A percentile compares a stretch with the other conserved stretches of the same genome.
Conservation (phyloP, 1,140 invertebrate species). For the Drosophila orosa region DNA sequence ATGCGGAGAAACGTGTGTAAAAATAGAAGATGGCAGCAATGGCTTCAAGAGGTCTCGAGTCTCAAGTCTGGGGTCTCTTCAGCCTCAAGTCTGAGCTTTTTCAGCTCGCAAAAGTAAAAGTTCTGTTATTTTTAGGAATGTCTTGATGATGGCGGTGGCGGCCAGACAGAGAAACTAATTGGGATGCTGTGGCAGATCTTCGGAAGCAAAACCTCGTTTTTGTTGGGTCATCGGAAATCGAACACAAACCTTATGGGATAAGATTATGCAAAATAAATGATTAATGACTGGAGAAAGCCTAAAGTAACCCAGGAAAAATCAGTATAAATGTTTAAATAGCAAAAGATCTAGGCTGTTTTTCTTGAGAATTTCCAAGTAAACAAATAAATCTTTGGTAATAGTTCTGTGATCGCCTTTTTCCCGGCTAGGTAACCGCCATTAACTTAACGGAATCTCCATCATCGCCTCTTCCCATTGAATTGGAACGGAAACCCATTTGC, state of each 20-base stretch:
- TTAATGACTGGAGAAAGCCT: constrained; percentile 11
- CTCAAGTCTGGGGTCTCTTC: constrained; percentile 7
- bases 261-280: constrained; percentile 28
- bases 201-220: constrained; percentile 15
- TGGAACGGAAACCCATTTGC: constrained; percentile 52
- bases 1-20: constrained; percentile 59
- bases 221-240: constrained; percentile 37
- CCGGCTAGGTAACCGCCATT: not conserved
- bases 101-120: constrained; percentile 74
- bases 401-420: constrained; percentile 8
- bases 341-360: not conserved
- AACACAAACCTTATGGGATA: constrained; percentile 21
- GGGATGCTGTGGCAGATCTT: constrained; percentile 14
- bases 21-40: constrained; percentile 52
- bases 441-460: constrained; percentile 25
- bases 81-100: constrained; percentile 25
- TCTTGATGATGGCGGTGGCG: constrained; percentile 26
- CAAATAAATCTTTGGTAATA: constrained; percentile 13
- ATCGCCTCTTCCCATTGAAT: constrained; percentile 43
- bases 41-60: constrained; percentile 18
- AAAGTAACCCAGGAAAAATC: not conserved
- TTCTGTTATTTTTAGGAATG: constrained; percentile 66
- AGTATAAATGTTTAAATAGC: not conserved
- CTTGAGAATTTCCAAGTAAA: not conserved
- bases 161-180: constrained; percentile 29